phyloP scores from a whole-genome alignment of 2,797 vertebrate genomes.

The Schizopygopsis pylzovi region DNA sequence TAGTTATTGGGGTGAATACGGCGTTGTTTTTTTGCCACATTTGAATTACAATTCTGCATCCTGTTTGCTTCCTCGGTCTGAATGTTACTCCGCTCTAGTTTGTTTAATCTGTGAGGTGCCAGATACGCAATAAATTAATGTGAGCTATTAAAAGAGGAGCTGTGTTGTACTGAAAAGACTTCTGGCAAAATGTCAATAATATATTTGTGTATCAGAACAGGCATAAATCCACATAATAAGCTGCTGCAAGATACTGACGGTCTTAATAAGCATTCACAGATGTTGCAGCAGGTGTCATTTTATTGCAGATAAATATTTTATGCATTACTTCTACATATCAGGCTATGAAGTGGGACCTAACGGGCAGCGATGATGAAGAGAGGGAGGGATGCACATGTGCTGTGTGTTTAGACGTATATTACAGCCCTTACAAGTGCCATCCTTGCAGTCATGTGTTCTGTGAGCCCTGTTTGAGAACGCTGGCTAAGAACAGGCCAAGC shows the following conservation, averaged over 20 bases:
- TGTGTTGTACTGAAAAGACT: background rate
- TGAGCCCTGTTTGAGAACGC: constrained; percentile 89
- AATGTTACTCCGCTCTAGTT: background rate
- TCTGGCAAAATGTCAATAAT: constrained; percentile 18
- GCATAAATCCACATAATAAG: constrained; percentile 27
- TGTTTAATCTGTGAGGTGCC: constrained; percentile 1
- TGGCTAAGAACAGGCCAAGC: constrained; percentile 84
- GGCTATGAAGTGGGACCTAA: constrained; percentile 69
- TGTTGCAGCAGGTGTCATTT: constrained; percentile 20
- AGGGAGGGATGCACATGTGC: constrained; percentile 88
- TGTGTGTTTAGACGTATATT: constrained; percentile 91
- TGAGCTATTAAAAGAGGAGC: constrained; percentile 4
- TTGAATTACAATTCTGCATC: background rate
- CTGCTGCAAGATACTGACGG: constrained; percentile 38
- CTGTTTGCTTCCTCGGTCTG: background rate
- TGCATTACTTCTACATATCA: constrained; percentile 61
- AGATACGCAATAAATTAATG: constrained; percentile 9
- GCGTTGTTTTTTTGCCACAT: background rate
- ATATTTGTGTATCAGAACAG: background rate
- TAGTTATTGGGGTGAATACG: background rate
- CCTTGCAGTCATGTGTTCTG: constrained; percentile 93
- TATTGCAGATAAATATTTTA: background rate
- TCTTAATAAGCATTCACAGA: constrained; percentile 15
- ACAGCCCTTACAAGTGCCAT: constrained; percentile 90
- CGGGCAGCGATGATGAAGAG: constrained; percentile 81